Percentiles rank a stretch among this genome's conserved stretches.
These are phyloP conservation scores for Takifugu rubripes DNA, from an alignment of 2,797 vertebrate genomes.

Conservation along the genomic window DNA sequence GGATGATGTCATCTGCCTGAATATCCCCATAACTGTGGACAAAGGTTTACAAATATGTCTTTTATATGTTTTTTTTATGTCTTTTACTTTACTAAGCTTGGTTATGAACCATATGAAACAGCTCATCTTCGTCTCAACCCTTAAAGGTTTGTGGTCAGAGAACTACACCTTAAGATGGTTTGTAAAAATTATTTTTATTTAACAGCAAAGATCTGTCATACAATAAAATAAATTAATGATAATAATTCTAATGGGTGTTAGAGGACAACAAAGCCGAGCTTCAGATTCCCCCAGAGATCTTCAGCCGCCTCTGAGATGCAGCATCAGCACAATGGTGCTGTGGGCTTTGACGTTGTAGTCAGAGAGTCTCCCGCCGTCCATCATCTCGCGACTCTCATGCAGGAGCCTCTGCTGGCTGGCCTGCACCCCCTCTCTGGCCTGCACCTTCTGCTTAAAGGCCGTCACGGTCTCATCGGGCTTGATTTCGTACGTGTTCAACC, in stretches of 20 bases:
- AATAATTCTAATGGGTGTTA: too few species aligned
- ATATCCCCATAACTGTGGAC: too few species aligned
- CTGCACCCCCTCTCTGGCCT: constrained; percentile 32
- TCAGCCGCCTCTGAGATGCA: constrained; percentile 71
- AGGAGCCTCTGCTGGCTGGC: constrained; percentile 69
- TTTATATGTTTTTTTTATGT: too few species aligned
- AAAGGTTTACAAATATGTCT: too few species aligned
- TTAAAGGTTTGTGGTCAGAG: too few species aligned
- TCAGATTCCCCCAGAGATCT: background rate
- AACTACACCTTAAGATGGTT: too few species aligned
- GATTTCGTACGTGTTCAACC: constrained; percentile 49
- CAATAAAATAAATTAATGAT: background rate
- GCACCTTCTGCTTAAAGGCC: constrained; percentile 52
- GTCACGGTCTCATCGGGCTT: constrained; percentile 40
- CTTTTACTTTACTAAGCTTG: too few species aligned
- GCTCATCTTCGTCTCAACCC: too few species aligned
- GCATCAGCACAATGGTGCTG: constrained; percentile 57
- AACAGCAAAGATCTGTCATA: background rate
- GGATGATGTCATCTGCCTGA: too few species aligned
- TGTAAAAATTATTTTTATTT: background rate
- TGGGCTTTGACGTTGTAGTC: constrained; percentile 45
- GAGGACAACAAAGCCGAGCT: too few species aligned
- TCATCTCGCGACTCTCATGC: constrained; percentile 43
- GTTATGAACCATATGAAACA: too few species aligned
- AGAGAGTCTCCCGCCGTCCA: background rate